phyloP scores from a whole-genome alignment of 2,797 vertebrate genomes.

The Danio choprae region DNA sequence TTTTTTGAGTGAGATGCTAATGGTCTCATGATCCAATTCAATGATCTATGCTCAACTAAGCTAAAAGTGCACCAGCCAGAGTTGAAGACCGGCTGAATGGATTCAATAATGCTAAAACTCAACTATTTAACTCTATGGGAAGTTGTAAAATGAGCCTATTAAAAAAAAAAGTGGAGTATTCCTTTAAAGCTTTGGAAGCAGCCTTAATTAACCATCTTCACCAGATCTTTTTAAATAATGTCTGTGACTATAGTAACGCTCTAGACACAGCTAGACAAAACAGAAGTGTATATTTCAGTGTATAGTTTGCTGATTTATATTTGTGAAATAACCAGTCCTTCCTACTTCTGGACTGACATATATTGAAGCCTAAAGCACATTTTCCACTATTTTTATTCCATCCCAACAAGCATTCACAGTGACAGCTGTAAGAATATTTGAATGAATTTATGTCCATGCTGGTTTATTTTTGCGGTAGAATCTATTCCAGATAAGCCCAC shows the following conservation, averaged over 20 bases:
- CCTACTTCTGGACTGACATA: neutral
- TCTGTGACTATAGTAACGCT: neutral
- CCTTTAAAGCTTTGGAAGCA: too few relatives aligned
- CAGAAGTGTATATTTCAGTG: neutral
- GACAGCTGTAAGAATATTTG: neutral
- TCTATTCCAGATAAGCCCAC: neutral
- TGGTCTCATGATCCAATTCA: too few relatives aligned
- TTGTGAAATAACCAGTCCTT: constrained; percentile 10
- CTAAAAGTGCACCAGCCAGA: too few relatives aligned
- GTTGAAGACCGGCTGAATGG: too few relatives aligned
- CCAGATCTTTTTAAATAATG: neutral
- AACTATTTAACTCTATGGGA: too few relatives aligned
- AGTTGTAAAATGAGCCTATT: too few relatives aligned
- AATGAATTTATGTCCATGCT: constrained; percentile 20
- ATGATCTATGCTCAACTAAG: too few relatives aligned
- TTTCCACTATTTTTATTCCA: constrained; percentile 16
- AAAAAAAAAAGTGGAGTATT: too few relatives aligned
- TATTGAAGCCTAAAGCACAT: constrained; percentile 18
- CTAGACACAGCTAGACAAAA: neutral
- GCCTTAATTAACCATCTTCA: neutral
- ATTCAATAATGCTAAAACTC: too few relatives aligned
- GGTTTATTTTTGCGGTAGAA: neutral
- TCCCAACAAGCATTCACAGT: neutral
- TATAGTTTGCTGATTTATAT: constrained; percentile 3
- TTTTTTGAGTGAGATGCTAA: too few relatives aligned